phyloP scores from a whole-genome alignment of 2,113 vertebrate genomes.

The Daubentonia madagascariensis region DNA sequence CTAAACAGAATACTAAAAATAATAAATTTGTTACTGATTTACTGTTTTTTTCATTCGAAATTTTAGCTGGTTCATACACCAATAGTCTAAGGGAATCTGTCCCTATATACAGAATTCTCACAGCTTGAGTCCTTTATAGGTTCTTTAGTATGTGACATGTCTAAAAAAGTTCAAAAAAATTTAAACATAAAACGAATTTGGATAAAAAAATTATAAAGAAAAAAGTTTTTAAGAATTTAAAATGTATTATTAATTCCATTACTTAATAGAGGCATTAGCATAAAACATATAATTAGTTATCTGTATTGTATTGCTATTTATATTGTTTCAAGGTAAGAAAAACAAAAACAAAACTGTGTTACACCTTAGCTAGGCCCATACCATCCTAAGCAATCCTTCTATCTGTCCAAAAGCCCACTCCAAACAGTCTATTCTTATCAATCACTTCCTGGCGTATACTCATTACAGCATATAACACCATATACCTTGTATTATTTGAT shows the following conservation, averaged over 20 bases:
- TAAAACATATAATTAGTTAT: slow-evolving; percentile 1
- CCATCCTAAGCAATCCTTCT: neutral
- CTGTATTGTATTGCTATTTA: neutral
- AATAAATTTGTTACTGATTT: slow-evolving; percentile 5
- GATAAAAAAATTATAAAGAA: neutral
- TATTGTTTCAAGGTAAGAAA: slow-evolving; percentile 34
- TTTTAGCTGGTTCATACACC: neutral
- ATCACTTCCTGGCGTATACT: neutral
- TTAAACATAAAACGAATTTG: neutral
- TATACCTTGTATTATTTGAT: neutral
- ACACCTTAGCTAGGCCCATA: neutral
- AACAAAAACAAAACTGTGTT: slow-evolving; percentile 36
- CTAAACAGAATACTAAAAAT: slow-evolving; percentile 14
- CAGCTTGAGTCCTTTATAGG: neutral
- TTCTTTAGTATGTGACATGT: neutral
- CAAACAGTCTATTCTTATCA: neutral
- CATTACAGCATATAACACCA: neutral
- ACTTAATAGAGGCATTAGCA: neutral
- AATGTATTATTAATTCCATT: neutral
- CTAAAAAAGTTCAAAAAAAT: neutral
- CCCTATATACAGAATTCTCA: neutral
- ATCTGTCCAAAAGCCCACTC: neutral
- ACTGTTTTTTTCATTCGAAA: slow-evolving; percentile 24
- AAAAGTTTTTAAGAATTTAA: neutral
- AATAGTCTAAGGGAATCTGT: neutral